Evolutionary conservation across 2,888 invertebrate genomes (phyloP).

Genomic region (Netelia fuscicornis): DNA sequence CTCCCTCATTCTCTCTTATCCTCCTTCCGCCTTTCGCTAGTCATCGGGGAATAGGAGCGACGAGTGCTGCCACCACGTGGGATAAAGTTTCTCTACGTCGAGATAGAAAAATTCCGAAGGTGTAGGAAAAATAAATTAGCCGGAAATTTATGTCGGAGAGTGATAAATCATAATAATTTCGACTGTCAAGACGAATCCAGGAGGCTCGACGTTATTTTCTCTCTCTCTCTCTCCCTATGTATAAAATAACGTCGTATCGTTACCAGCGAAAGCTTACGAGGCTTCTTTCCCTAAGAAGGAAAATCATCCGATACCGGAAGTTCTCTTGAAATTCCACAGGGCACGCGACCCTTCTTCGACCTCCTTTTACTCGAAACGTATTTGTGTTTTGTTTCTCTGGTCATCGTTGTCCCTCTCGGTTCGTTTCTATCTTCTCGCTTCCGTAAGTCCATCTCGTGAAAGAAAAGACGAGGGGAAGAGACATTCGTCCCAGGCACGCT

Average conservation of each 20-base stretch:
- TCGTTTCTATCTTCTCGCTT: conserved; percentile 17
- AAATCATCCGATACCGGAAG: conserved; percentile 39
- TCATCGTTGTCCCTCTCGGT: neutral
- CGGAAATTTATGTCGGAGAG: neutral
- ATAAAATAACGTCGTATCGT: neutral
- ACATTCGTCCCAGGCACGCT: neutral
- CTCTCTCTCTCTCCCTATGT: neutral
- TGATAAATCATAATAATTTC: conserved; percentile 56
- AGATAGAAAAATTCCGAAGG: neutral
- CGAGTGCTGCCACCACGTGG: conserved; percentile 2
- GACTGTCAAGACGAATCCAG: conserved; percentile 25
- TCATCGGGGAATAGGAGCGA: conserved; percentile 14
- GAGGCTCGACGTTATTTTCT: conserved; percentile 7
- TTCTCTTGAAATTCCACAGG: conserved; percentile 31
- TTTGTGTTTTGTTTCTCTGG: neutral
- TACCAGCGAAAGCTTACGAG: conserved; percentile 7
- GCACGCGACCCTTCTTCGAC: conserved; percentile 59
- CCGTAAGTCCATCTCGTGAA: conserved; percentile 23
- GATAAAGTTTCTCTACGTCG: conserved; percentile 8
- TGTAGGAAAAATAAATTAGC: neutral
- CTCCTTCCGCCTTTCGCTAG: conserved; percentile 33
- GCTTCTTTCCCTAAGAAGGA: conserved; percentile 17
- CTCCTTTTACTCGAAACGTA: neutral
- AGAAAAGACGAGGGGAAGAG: neutral
- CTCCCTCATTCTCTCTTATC: conserved; percentile 13